Base-by-base conservation (phyloP, 2,888 invertebrate genomes). In the Philopedon plagiatum region DNA sequence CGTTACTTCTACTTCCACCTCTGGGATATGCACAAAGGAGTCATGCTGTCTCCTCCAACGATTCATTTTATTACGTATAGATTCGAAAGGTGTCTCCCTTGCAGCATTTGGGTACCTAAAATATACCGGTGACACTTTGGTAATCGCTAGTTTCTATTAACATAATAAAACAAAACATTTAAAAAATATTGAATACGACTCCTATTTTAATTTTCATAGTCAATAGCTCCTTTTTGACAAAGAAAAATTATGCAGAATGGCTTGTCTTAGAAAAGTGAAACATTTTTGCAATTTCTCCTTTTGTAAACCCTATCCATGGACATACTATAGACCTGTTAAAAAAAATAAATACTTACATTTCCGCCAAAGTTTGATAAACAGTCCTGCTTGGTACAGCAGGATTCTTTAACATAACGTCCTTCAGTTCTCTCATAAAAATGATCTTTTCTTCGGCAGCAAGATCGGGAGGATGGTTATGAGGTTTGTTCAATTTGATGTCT, bases 391-490 rank as follows among this genome's bases (percentile, higher is more conserved):
- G 75, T 2, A 81, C 77, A 7, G 65, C 76, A 0, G 82, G 80
- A 78, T 83, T 81, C 67, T 80, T 81, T 58, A 81, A 58, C 77
- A 82, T 78, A 0, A 83, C 80, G 64, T 83, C 83, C 65, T 83
- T 84, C 37, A 85, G 71, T 76, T 85, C 84, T 18, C 85, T 71
- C 76, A 84, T 75, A 74, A 85, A 85, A 34, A 84, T 80, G 11
- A 85, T 84, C 72, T 84, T 85, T 66, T 84, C 84, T 76, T 85
- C 84, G 3, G 85, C 85, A 0, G 82, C 80, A 70, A 81, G 81
- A 76, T 85, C 85, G 0, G 85, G 84, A 0, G 84, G 83, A 76
- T 85, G 85, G 72, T 85, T 85, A 73, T 85, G 85, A 2, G 81
- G 80, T 76, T 83, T 82, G 58, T 83, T 84, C 3, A 85, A 65